Percentiles rank a stretch among this genome's conserved stretches.
These are phyloP conservation scores for Drosophila austrosaltans DNA, from an alignment of 2,888 invertebrate genomes.

Conservation along the genomic window DNA sequence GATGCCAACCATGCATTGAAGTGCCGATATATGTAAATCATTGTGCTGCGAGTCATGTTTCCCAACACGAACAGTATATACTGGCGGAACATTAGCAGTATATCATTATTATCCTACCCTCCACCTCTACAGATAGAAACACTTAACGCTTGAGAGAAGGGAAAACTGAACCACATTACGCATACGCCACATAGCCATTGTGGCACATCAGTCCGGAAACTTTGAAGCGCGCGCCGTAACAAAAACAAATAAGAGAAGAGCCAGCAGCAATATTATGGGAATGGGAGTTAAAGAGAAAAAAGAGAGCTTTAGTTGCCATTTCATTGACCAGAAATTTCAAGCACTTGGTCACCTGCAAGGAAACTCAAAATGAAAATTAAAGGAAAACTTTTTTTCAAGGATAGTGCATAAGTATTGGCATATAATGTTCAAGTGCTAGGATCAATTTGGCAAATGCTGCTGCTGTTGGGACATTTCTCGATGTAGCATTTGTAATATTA, in stretches of 20 bases:
- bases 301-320: conserved; percentile 60
- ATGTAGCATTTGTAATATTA: no score
- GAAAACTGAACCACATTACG: conserved; percentile 58
- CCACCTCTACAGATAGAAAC: conserved; percentile 13
- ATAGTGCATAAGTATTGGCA: no score
- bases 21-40: conserved; percentile 13
- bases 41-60: not conserved
- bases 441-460: no score
- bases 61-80: not conserved
- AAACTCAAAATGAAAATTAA: not conserved
- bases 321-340: not conserved
- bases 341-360: not conserved
- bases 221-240: conserved; percentile 48
- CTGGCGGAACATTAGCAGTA: conserved; percentile 14
- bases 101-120: conserved; percentile 9
- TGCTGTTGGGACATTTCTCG: no score
- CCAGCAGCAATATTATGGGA: not conserved
- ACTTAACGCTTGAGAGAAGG: conserved; percentile 42
- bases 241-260: conserved; percentile 39
- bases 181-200: conserved; percentile 63
- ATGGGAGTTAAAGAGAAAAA: conserved; percentile 37
- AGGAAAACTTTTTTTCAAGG: not conserved
- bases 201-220: conserved; percentile 66
- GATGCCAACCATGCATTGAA: conserved; percentile 5
- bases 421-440: no score